These are phyloP conservation scores for Aromia moschata DNA, from an alignment of 2,888 invertebrate species.

Conservation along the genomic window DNA sequence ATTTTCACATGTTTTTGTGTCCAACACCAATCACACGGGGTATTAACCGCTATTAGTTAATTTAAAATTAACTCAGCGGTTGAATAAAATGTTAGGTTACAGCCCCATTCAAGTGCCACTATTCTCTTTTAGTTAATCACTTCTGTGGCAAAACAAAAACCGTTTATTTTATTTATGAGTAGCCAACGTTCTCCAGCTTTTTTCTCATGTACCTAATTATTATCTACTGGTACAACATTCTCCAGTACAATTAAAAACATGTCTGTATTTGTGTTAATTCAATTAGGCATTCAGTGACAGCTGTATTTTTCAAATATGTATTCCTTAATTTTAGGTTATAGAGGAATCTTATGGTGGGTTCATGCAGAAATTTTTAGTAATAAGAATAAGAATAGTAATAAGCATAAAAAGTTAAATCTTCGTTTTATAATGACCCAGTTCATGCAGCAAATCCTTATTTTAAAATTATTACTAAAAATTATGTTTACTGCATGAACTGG, in stretches of 20 bases:
- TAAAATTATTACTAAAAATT: too few species aligned
- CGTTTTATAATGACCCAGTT: too few species aligned
- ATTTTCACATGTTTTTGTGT: constrained; percentile 15
- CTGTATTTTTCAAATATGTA: background rate
- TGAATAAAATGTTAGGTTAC: constrained; percentile 21
- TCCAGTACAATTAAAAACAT: background rate
- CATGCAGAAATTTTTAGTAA: background rate
- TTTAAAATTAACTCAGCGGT: constrained; percentile 18
- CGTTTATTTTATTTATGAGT: constrained; percentile 9
- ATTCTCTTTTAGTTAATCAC: constrained; percentile 12
- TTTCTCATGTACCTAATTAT: constrained; percentile 7
- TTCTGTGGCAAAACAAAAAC: constrained; percentile 3
- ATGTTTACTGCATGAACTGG: too few species aligned
- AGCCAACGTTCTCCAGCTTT: background rate
- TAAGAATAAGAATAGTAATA: too few species aligned
- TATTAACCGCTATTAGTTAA: constrained; percentile 19
- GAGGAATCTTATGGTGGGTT: background rate
- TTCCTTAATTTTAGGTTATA: background rate
- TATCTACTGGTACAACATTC: background rate
- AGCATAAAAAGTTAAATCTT: too few species aligned
- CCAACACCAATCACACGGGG: constrained; percentile 7
- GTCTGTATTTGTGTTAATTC: background rate
- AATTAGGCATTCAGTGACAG: background rate
- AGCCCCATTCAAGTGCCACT: constrained; percentile 4
- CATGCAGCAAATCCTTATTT: too few species aligned